Evolutionary conservation across 2,113 vertebrate species (phyloP).

Genomic region (Psittacara wagleri): DNA sequence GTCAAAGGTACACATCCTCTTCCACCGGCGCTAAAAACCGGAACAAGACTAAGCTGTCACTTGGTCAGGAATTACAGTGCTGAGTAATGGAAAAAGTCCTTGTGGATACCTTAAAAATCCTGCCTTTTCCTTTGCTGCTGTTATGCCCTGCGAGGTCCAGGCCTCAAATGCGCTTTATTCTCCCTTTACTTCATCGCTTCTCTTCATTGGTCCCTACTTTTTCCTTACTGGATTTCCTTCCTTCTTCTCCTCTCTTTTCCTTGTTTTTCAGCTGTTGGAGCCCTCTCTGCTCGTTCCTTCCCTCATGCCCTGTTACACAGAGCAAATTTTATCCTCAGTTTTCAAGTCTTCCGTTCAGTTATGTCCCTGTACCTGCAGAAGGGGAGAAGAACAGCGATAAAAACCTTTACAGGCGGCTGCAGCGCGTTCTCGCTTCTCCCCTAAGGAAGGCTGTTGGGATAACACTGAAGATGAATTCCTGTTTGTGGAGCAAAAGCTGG

Average conservation of each 20-base stretch:
- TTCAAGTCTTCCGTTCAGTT: constrained; percentile 38
- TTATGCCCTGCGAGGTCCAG: not conserved
- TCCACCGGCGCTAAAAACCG: not conserved
- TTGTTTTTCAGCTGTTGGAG: not conserved
- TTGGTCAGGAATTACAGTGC: not conserved
- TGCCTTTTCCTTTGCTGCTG: not conserved
- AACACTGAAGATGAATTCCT: not conserved
- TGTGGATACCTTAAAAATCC: not conserved
- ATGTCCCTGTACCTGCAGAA: not conserved
- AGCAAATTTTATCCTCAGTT: not conserved
- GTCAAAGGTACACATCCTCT: not conserved
- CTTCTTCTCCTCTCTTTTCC: no score
- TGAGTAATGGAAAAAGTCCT: not conserved
- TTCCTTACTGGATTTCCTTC: not conserved
- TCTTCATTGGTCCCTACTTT: not conserved
- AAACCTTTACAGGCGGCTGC: not conserved
- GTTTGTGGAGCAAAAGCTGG: not conserved
- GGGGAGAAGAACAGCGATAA: not conserved
- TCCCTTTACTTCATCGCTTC: not conserved
- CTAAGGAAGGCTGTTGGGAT: not conserved
- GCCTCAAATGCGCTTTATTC: not conserved
- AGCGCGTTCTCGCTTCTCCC: not conserved
- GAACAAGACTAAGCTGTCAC: not conserved
- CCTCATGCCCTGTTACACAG: not conserved
- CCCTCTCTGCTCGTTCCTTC: not conserved